Conservation (phyloP, 2,797 vertebrate species). For the Pangasius larnaudii region DNA sequence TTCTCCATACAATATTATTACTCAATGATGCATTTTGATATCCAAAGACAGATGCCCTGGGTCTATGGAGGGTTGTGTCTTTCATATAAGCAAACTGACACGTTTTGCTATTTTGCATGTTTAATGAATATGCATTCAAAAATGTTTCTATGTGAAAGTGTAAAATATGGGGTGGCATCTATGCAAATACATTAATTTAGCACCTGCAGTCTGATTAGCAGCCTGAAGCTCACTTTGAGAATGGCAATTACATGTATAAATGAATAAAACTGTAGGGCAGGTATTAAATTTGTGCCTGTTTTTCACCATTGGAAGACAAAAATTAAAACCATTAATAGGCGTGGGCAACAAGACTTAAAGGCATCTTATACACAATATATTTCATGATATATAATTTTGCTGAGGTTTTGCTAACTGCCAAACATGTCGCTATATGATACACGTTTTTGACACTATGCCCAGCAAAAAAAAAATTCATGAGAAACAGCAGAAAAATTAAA, state of each 20-base stretch:
- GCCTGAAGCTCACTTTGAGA: conserved; percentile 12
- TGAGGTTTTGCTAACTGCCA: background rate
- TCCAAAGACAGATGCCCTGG: background rate
- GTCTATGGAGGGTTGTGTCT: background rate
- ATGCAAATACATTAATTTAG: conserved; percentile 13
- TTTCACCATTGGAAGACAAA: background rate
- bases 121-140: background rate
- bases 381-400: background rate
- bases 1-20: background rate
- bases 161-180: background rate
- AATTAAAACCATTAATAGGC: background rate
- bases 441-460: background rate
- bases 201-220: conserved; percentile 18
- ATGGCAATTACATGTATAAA: background rate
- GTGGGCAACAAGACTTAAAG: background rate
- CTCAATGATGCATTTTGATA: background rate
- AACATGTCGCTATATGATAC: background rate
- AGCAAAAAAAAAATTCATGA: background rate
- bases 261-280: conserved; percentile 3
- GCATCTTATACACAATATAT: background rate
- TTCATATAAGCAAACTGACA: background rate
- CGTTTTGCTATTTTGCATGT: background rate
- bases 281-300: background rate
- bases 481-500: background rate
- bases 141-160: conserved; percentile 1